Evolutionary conservation across 1,140 invertebrate species (phyloP).

Genomic region (Neelides sp.): DNA sequence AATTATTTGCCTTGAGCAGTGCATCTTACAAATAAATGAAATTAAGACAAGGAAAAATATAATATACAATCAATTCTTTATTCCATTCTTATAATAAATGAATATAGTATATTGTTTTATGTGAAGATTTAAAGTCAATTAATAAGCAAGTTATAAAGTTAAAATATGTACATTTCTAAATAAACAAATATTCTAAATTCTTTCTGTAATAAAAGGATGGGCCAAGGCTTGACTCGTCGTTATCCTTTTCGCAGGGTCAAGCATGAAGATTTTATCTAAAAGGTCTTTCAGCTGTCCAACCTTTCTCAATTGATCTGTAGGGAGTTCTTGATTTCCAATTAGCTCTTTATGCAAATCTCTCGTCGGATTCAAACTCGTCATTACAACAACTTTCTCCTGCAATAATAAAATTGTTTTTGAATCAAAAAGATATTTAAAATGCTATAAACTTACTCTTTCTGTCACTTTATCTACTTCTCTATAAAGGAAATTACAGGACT

Average conservation of each 20-base stretch:
- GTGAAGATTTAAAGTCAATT: no score
- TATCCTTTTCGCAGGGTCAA: conserved; percentile 85
- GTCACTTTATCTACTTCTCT: conserved; percentile 97
- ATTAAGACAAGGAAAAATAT: no score
- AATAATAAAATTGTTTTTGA: neutral
- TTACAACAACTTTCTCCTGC: conserved; percentile 90
- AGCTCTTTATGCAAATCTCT: conserved; percentile 78
- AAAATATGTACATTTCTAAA: no score
- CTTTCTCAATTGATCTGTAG: conserved; percentile 76
- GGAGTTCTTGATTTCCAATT: conserved; percentile 66
- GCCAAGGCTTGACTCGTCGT: conserved; percentile 85
- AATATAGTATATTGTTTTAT: no score
- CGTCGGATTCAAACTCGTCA: conserved; percentile 76
- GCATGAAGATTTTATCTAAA: conserved; percentile 79
- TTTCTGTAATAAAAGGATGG: conserved; percentile 94
- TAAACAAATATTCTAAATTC: conserved; percentile 46
- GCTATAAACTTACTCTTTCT: conserved; percentile 67
- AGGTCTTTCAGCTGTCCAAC: conserved; percentile 86
- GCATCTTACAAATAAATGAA: no score
- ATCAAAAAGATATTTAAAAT: conserved; percentile 2
- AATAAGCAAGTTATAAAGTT: no score
- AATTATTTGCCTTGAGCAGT: no score
- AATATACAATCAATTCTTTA: no score
- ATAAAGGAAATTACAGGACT: conserved; percentile 91
- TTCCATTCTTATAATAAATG: no score